Evolutionary conservation across 92 coral and sea anemone genomes (phyloP), one percentile per base, ranked within the genome.

Genomic region (Scolanthus callimorphus): DNA sequence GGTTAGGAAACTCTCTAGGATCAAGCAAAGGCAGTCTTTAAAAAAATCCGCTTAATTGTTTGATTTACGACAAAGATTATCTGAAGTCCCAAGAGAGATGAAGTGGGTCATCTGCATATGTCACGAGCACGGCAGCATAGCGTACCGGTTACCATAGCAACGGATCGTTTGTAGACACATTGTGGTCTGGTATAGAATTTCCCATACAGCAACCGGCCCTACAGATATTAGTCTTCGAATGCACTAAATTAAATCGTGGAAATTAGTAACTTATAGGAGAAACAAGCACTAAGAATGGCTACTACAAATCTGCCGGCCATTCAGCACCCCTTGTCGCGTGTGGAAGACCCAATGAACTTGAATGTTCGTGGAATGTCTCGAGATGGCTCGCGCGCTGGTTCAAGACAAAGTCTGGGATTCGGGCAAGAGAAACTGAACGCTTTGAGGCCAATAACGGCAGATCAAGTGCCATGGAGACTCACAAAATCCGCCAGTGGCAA

Each of bases 381-480:
- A 8, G 95, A 86, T 17, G 95, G 89, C 24, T 67, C 90, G 31
- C 80, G 94, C 11, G 90, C 65, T 8, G 80, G 85, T 25, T 84
- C 96, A 27, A 78, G 91, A 59, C 96, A 88, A 60, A 88, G 79
- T 47, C 58, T 88, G 61, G 64, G 79, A 57, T 79, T 94, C 27
- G 90, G 67, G 17, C 80, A 85, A 57, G 94, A 51, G 22, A 80
- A 79, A 12, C 67, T 89, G 29, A 81, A 69, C 62, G 86, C 71
- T 6, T 73, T 91, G 10, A 77, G 99, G 29, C 99, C 99, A 21
- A 72, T 89, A 22, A 94, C 99, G 23, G 99, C 99, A 9, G 99
- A 94, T 62, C 99, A 94, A 68, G 70, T 84, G 29, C 95, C 99
- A 59, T 94, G 94, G 94, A 88, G 99, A 46, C 81, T 94, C n/a